These are phyloP conservation scores for Lepidurus packardi DNA, from an alignment of 1,140 invertebrate species.

Conservation along the genomic window DNA sequence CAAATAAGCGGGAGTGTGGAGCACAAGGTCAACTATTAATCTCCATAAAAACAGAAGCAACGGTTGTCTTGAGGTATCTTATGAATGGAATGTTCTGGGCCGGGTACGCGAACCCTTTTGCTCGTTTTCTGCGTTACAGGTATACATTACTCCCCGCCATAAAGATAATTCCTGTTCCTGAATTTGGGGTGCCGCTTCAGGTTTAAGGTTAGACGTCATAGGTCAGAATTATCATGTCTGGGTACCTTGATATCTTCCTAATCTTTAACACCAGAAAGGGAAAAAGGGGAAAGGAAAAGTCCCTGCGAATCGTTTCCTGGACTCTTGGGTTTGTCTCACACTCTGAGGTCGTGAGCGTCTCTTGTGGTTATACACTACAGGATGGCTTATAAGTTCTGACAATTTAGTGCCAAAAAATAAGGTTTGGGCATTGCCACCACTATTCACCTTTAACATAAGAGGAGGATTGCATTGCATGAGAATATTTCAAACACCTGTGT, in stretches of 20 bases:
- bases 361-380: neutral
- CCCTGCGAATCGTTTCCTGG: neutral
- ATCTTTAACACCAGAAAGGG: neutral
- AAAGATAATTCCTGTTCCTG: no score
- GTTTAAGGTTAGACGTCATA: neutral
- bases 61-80: neutral
- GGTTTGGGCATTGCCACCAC: neutral
- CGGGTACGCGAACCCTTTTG: neutral
- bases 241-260: neutral
- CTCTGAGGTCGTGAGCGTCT: constrained; percentile 16
- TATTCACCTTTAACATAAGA: neutral
- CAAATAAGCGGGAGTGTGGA: neutral
- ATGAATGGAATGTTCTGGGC: constrained; percentile 4
- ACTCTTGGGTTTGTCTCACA: neutral
- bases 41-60: neutral
- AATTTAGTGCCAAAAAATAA: neutral
- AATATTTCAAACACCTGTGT: no score
- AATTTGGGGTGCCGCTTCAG: neutral
- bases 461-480: no score
- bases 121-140: no score
- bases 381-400: neutral
- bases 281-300: neutral
- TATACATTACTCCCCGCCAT: no score
- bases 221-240: neutral
- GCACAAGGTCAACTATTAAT: neutral